Evolutionary conservation across 2,888 invertebrate genomes (phyloP), one percentile per base, ranked within the genome.

Genomic region (Autographa gamma): DNA sequence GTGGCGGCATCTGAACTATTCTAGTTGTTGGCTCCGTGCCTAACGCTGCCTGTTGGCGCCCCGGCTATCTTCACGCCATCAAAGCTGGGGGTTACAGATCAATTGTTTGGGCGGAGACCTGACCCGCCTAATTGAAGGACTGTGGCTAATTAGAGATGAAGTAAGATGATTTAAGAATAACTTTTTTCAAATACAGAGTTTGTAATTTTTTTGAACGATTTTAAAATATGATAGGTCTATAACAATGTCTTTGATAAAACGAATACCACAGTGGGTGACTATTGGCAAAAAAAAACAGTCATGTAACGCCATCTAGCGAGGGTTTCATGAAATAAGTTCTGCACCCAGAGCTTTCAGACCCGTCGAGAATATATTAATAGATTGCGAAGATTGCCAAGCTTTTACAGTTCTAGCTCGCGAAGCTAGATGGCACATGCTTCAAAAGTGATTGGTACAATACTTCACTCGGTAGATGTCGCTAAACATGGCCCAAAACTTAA

Each of bases 21-120:
- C 93, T 93, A 87, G 93, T 91, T 79, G 73, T 89, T 94, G 94
- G 94, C 93, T 60, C 66, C 32, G 60, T 91, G 94, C 94, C 94
- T 86, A 88, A 86, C 85, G 83, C 79, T 60, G 76, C 77, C 80
- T 85, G 85, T 84, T 85, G 86, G 88, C 87, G 83, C 82, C 73
- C 81, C 76, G 69, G 76, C 71, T 76, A 83, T 78, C 73, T 60
- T 79, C 77, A 79, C 67, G 73, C 79, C 73, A 65, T 59, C 65
- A 73, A 70, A 66, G 32, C 66, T 72, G 69, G 76, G 73, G 68
- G 71, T 74, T 41, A 76, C 66, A 76, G 63, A 84, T 79, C 71
- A 76, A 81, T 76, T 72, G 71, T 75, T 74, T 64, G 31, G 69
- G 70, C 38, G 69, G 70, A 69, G 62, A 60, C 62, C 60, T 41